Percentiles rank a stretch among this genome's conserved stretches.
Evolutionary conservation across 2,113 vertebrate species (phyloP).

Genomic region (Chloroceryle aenea): DNA sequence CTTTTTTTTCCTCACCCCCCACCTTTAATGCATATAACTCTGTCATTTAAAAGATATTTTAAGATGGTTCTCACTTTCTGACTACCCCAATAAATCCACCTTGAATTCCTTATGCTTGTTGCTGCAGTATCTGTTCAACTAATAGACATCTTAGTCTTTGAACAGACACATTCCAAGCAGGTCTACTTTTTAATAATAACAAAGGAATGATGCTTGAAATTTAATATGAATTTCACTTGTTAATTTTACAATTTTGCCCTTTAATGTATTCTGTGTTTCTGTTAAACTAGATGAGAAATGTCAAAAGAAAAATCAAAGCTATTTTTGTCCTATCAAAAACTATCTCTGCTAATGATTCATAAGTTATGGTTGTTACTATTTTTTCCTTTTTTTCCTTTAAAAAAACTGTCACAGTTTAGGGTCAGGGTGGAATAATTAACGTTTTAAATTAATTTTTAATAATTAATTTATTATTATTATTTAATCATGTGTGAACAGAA

Average conservation of each 20-base stretch:
- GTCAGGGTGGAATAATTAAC: too few species aligned
- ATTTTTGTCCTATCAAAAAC: background rate
- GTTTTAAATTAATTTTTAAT: too few species aligned
- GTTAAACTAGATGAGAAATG: background rate
- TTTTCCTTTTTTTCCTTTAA: background rate
- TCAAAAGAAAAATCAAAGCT: background rate
- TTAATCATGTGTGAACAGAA: too few species aligned
- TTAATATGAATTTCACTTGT: background rate
- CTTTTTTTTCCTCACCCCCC: background rate
- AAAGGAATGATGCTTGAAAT: background rate
- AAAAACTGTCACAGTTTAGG: background rate
- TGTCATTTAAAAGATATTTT: constrained; percentile 66
- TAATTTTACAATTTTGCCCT: background rate
- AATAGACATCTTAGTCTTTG: constrained; percentile 27
- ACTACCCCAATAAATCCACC: constrained; percentile 52
- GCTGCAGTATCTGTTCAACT: constrained; percentile 20
- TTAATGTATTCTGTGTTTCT: background rate
- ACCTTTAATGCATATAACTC: constrained; percentile 59
- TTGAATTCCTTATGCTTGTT: constrained; percentile 50
- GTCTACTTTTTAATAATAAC: background rate
- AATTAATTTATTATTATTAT: too few species aligned
- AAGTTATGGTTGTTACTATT: background rate
- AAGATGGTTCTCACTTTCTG: constrained; percentile 66
- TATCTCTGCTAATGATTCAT: background rate
- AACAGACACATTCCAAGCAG: constrained; percentile 14